These are phyloP conservation scores for Thamnophis elegans DNA, from an alignment of 2,797 vertebrate genomes.

Conservation along the genomic window DNA sequence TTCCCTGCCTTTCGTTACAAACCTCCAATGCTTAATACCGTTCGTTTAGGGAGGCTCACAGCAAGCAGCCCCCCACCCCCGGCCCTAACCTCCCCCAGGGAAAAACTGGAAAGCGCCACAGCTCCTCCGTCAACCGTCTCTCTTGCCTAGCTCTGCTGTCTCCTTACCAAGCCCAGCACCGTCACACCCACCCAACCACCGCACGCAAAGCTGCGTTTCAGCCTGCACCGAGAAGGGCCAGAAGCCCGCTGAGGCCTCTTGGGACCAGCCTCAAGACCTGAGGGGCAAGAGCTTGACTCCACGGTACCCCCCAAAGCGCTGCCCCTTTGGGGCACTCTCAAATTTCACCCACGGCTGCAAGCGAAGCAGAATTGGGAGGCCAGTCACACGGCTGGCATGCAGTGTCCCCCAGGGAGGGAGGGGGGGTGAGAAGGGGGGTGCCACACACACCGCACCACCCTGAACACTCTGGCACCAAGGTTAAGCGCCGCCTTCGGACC, in stretches of 20 bases:
- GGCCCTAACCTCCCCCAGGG: neutral
- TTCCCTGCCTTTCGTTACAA: neutral
- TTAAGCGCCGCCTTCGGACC: neutral
- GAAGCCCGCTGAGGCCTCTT: rapidly evolving
- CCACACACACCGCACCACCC: neutral
- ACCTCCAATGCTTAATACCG: neutral
- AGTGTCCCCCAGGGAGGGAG: no score
- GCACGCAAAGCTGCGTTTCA: rapidly evolving
- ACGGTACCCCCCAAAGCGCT: neutral
- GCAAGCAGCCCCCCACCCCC: neutral
- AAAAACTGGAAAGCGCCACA: neutral
- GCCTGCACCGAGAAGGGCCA: neutral
- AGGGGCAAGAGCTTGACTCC: neutral
- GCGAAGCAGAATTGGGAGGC: neutral
- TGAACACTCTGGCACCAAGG: no score
- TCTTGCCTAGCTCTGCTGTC: neutral
- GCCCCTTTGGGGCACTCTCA: neutral
- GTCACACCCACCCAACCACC: neutral
- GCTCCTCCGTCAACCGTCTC: neutral
- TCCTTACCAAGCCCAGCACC: neutral
- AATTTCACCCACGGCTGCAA: neutral
- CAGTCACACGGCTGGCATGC: rapidly evolving
- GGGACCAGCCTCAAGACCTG: no score
- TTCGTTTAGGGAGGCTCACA: neutral
- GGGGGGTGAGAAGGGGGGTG: no score